Base-by-base conservation (phyloP, 1,140 invertebrate species). In the Drosophila punjabiensis region DNA sequence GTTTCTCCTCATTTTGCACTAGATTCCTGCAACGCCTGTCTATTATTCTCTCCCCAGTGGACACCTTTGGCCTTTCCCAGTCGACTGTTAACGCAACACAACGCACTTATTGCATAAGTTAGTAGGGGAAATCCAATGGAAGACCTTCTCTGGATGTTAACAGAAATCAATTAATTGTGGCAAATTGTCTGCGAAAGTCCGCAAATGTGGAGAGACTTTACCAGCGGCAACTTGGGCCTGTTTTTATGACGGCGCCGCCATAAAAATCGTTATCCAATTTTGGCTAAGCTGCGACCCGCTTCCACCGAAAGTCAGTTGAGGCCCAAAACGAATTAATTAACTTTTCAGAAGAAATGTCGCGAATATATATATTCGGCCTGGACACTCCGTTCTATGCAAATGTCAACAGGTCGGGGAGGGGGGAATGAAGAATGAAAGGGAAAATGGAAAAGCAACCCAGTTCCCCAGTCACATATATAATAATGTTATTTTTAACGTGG, bases 131-230 rank as follows among this genome's bases (percentile, higher is more conserved):
- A 61, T 76, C 28, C 52, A 79, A 55, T 65, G 59, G 13, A 53
- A 53, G 69, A 74, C 53, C 60, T 69, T 75, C 68, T 65, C 59
- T 4, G 56, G 62, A 77, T 68, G 61, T 47, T 24, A 33, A 18
- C 55, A 73, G 66, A 81, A 85, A 89, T 90, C 86, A 85, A 90
- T 85, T 89, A 89, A 89, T 90, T 89, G 81, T 66, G 69, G 78
- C 74, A 87, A 87, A 89, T 88, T 89, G 86, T 89, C 85, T 89
- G 85, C 85, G 85, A 89, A 89, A 69, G 24, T 60, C 43, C 39
- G 68, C 85, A 85, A 85, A 73, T 89, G 86, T 89, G 73, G 20
- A 43, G 55, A 41, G 37, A 47, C 48, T 28, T 28, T 33, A 16
- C 33, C 37, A 0, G 33, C n/a, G 32, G 30, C 41, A 18, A 65